phyloP scores from a whole-genome alignment of 2,113 vertebrate genomes.

The Aegithalos caudatus region DNA sequence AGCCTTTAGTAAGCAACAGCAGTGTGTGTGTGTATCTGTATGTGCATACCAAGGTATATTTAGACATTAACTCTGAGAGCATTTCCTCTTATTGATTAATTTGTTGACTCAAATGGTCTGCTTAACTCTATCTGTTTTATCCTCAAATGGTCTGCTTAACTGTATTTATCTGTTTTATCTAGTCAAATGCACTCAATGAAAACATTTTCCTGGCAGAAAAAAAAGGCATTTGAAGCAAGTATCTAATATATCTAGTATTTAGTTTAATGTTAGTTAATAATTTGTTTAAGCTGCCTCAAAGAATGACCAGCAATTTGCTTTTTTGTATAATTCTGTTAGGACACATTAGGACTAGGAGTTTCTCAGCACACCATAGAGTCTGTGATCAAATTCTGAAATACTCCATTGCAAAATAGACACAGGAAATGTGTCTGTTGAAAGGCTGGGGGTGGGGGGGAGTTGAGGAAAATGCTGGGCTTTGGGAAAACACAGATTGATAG shows the following conservation, averaged over 20 bases:
- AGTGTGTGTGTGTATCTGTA: rapidly evolving
- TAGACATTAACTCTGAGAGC: neutral
- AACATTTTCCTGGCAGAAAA: neutral
- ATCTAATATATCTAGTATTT: neutral
- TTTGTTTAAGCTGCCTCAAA: neutral
- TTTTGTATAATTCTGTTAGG: neutral
- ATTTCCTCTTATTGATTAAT: neutral
- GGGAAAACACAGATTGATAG: neutral
- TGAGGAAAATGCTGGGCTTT: neutral
- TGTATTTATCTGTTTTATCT: neutral
- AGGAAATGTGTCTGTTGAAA: neutral
- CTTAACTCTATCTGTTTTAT: neutral
- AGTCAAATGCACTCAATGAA: neutral
- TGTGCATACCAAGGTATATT: neutral
- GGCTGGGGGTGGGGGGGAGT: too few relatives aligned
- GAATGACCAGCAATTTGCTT: neutral
- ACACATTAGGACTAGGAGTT: neutral
- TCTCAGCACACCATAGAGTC: neutral
- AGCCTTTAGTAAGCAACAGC: neutral
- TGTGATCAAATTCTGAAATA: neutral
- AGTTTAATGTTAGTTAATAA: neutral
- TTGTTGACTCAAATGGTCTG: neutral
- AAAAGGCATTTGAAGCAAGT: neutral
- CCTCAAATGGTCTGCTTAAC: neutral
- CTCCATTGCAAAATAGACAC: neutral